Conservation (phyloP, 1,140 invertebrate species). For the Vanessa atalanta region DNA sequence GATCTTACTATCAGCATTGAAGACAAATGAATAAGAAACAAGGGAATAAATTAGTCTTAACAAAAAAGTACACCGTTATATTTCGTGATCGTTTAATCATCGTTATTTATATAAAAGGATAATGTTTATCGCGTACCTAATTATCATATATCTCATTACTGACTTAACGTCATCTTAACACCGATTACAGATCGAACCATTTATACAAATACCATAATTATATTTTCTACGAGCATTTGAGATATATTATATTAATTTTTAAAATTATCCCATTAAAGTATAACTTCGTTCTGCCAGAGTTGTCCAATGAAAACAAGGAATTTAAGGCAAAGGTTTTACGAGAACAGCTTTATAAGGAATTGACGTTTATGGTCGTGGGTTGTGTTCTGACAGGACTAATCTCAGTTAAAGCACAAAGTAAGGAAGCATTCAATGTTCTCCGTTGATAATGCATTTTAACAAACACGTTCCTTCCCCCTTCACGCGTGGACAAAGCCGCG, state of each 20-base stretch:
- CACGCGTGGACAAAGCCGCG: too few relatives aligned
- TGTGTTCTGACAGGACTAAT: too few relatives aligned
- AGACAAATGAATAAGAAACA: too few relatives aligned
- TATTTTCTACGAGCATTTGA: background rate
- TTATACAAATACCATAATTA: background rate
- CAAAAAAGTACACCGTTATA: background rate
- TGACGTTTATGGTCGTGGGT: too few relatives aligned
- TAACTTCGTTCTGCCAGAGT: background rate
- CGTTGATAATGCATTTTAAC: too few relatives aligned
- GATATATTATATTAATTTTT: background rate
- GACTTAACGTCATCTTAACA: slow-evolving; percentile 8
- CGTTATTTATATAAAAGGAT: background rate
- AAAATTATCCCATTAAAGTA: background rate
- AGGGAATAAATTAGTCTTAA: background rate
- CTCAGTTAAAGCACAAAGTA: too few relatives aligned
- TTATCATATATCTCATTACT: slow-evolving; percentile 17
- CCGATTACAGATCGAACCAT: slow-evolving; percentile 7
- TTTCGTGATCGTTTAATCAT: background rate
- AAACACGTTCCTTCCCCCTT: too few relatives aligned
- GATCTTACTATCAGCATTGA: too few relatives aligned
- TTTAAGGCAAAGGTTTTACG: background rate
- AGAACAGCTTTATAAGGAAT: too few relatives aligned
- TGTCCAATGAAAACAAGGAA: slow-evolving; percentile 6
- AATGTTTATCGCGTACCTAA: slow-evolving; percentile 8
- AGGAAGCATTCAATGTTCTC: too few relatives aligned